These are phyloP conservation scores for Microcebus murinus DNA, from an alignment of 2,113 vertebrate species.

Conservation along the genomic window DNA sequence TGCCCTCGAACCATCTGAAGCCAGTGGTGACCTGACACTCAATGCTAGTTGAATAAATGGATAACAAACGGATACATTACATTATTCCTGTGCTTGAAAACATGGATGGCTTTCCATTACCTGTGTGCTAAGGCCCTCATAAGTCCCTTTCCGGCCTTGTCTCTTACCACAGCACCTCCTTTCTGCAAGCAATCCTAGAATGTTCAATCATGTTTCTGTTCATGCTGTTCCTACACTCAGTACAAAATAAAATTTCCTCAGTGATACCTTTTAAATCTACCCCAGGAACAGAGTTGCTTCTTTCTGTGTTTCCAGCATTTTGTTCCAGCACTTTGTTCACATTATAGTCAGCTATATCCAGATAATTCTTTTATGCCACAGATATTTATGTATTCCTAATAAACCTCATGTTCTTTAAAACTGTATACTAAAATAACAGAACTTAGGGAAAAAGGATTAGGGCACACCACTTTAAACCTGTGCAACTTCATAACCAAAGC, in stretches of 20 bases:
- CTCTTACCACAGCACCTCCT: background rate
- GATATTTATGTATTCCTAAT: conserved; percentile 4
- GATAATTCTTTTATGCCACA: background rate
- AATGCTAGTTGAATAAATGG: background rate
- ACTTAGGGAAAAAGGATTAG: background rate
- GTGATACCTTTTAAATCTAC: background rate
- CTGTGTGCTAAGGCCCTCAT: background rate
- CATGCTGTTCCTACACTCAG: background rate
- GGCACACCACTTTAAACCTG: background rate
- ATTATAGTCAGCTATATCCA: background rate
- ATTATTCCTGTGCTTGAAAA: background rate
- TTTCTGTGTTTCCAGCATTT: background rate
- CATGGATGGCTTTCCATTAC: no score
- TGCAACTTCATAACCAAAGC: background rate
- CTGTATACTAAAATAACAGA: background rate
- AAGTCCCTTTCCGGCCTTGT: background rate
- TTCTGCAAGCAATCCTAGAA: background rate
- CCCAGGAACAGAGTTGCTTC: background rate
- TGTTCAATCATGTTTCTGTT: background rate
- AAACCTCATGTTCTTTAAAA: background rate
- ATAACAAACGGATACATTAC: background rate
- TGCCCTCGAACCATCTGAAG: no score
- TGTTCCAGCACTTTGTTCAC: background rate
- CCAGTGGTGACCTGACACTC: background rate
- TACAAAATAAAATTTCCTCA: background rate